These are phyloP conservation scores for Rhinella marina DNA, from an alignment of 2,797 vertebrate species.

Conservation along the genomic window DNA sequence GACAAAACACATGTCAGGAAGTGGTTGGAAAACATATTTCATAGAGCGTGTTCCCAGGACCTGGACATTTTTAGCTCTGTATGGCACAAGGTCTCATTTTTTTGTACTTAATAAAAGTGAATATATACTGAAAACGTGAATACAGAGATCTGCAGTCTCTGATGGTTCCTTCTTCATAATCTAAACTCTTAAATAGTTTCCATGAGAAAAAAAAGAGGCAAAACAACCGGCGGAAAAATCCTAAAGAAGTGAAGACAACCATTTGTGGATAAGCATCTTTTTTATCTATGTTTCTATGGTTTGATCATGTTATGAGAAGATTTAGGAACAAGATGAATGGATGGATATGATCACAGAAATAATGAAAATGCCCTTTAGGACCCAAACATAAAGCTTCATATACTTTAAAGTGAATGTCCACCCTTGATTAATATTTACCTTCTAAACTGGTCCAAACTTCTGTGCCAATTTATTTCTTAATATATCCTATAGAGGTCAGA, in stretches of 20 bases:
- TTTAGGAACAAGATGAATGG: background rate
- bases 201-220: background rate
- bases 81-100: constrained; percentile 27
- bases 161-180: background rate
- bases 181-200: background rate
- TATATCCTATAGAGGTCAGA: too few species aligned
- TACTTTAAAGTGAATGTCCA: background rate
- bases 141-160: background rate
- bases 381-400: background rate
- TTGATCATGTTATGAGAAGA: background rate
- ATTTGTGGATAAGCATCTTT: background rate
- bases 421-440: too few species aligned
- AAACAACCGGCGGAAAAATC: background rate
- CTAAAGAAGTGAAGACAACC: background rate
- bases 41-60: constrained; percentile 54
- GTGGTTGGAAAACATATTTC: constrained; percentile 51
- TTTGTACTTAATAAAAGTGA: constrained; percentile 33
- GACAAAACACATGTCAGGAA: constrained; percentile 61
- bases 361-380: background rate
- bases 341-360: background rate
- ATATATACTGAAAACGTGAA: background rate
- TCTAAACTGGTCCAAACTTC: too few species aligned
- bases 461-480: too few species aligned
- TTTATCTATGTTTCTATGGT: background rate
- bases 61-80: constrained; percentile 47